Conservation (phyloP, 30 jellyfish, hydroid and myxozoan genomes). For the Turritopsis dohrnii region DNA sequence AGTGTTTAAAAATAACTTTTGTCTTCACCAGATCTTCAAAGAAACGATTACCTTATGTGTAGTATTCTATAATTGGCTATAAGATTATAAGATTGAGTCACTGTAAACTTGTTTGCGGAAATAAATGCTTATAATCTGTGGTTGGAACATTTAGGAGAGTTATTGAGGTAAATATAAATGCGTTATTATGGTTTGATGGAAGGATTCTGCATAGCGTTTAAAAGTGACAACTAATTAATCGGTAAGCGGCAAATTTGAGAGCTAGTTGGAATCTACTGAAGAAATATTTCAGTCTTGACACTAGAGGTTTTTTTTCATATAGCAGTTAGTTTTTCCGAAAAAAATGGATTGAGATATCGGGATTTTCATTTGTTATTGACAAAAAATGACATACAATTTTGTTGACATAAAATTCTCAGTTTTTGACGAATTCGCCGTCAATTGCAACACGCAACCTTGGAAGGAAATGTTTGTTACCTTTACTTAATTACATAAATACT, state of each 20-base stretch:
- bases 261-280: too few species aligned
- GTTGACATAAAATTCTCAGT: background rate
- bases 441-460: background rate
- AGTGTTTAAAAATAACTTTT: background rate
- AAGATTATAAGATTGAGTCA: background rate
- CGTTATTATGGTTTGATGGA: too few species aligned
- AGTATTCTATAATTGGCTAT: background rate
- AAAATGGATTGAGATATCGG: background rate
- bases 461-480: background rate
- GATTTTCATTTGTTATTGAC: background rate
- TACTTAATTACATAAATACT: too few species aligned
- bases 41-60: background rate
- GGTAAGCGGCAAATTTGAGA: too few species aligned
- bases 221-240: too few species aligned
- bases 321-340: too few species aligned
- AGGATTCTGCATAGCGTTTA: too few species aligned
- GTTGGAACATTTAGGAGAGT: background rate
- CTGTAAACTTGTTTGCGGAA: background rate
- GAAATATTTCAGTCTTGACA: too few species aligned
- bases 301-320: too few species aligned
- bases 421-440: background rate
- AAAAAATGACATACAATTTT: too few species aligned
- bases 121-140: background rate
- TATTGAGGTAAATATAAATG: too few species aligned
- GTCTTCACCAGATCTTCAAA: background rate